Evolutionary conservation across 2,113 vertebrate genomes (phyloP).

Genomic region (Bos taurus): ARS-UCD2.0 NC_037356.1:22092001-22092500

Average conservation of each 20-base stretch:
- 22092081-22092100: background rate
- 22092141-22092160: background rate
- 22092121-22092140: background rate
- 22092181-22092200: background rate
- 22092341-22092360: background rate
- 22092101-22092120: background rate
- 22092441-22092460: background rate
- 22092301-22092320: background rate
- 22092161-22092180: background rate
- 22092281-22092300: background rate
- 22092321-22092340: accelerated
- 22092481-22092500: no score
- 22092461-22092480: background rate
- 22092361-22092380: background rate
- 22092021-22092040: background rate
- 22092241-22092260: background rate
- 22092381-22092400: background rate
- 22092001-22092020: background rate
- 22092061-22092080: background rate
- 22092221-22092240: background rate
- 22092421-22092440: background rate
- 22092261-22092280: background rate
- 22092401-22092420: background rate
- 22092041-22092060: background rate
- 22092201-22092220: background rate